phyloP scores from a whole-genome alignment of 2,888 invertebrate species.

The Agrilus biguttatus region DNA sequence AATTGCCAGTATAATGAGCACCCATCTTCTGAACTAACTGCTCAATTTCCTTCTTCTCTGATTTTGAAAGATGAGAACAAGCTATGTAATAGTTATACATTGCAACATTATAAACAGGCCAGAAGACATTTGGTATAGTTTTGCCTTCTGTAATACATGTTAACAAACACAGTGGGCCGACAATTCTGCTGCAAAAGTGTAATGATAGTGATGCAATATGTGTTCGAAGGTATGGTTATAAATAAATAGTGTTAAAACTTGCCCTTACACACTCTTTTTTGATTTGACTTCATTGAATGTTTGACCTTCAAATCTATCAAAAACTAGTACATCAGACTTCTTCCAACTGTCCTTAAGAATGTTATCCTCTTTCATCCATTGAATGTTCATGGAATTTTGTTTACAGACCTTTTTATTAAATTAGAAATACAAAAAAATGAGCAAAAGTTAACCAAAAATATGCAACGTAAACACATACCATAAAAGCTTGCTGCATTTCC shows the following conservation, averaged over 20 bases:
- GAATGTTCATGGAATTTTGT: slow-evolving; percentile 43
- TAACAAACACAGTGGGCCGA: slow-evolving; percentile 70
- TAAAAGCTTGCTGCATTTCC: slow-evolving; percentile 45
- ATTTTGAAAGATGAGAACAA: slow-evolving; percentile 36
- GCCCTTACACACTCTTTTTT: slow-evolving; percentile 56
- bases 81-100: slow-evolving; percentile 61
- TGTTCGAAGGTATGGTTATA: slow-evolving; percentile 2
- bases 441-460: slow-evolving; percentile 1
- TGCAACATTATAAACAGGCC: slow-evolving; percentile 67
- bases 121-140: slow-evolving; percentile 57
- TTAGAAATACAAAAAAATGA: slow-evolving; percentile 1
- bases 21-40: slow-evolving; percentile 62
- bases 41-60: slow-evolving; percentile 40
- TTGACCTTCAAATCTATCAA: slow-evolving; percentile 62
- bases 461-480: slow-evolving; percentile 30
- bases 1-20: slow-evolving; percentile 48
- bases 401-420: slow-evolving; percentile 15
- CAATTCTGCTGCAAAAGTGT: slow-evolving; percentile 42
- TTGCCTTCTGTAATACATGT: slow-evolving; percentile 56
- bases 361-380: slow-evolving; percentile 50
- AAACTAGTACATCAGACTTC: slow-evolving; percentile 61
- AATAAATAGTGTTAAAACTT: background rate
- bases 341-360: slow-evolving; percentile 39
- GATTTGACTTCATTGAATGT: slow-evolving; percentile 48
- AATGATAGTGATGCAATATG: background rate